Percentiles rank a stretch among this genome's conserved stretches.
Evolutionary conservation across 2,888 invertebrate genomes (phyloP).

Genomic region (Zygaena filipendulae): DNA sequence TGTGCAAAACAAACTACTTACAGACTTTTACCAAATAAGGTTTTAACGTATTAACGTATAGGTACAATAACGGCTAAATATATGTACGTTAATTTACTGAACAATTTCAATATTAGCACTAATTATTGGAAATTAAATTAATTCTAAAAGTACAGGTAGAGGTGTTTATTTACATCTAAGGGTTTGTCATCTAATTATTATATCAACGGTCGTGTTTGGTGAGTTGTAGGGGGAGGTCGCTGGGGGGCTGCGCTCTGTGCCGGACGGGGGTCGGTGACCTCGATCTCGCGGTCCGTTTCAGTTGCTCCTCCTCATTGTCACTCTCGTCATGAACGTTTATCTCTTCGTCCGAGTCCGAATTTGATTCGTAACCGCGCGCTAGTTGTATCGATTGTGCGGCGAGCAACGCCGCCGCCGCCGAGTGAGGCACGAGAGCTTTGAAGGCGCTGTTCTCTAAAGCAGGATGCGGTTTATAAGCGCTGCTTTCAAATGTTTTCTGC

Average conservation of each 20-base stretch:
- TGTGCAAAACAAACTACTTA: no score
- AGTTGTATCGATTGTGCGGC: constrained; percentile 58
- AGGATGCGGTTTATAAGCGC: constrained; percentile 56
- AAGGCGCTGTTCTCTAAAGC: constrained; percentile 87
- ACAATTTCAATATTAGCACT: no score
- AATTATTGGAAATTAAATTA: no score
- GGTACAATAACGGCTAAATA: no score
- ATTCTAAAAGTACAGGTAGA: no score
- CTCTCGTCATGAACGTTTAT: constrained; percentile 87
- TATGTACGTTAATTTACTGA: no score
- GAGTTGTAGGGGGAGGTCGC: constrained; percentile 74
- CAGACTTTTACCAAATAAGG: no score
- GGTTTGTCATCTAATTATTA: no score
- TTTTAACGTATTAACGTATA: no score
- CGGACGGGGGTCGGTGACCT: constrained; percentile 58
- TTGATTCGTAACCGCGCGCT: constrained; percentile 58
- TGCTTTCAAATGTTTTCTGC: constrained; percentile 37
- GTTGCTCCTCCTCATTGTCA: constrained; percentile 68
- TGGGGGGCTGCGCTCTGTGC: constrained; percentile 28
- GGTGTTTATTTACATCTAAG: no score
- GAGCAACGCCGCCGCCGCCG: constrained; percentile 70
- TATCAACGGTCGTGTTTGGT: constrained; percentile 77
- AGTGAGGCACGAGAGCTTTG: constrained; percentile 77
- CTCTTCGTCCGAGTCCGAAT: constrained; percentile 78
- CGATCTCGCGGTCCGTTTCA: constrained; percentile 45